Percentiles rank a stretch among this genome's conserved stretches.
phyloP scores from a whole-genome alignment of 30 jellyfish, hydroid and myxozoan species.

The Hydractinia echinata region DNA sequence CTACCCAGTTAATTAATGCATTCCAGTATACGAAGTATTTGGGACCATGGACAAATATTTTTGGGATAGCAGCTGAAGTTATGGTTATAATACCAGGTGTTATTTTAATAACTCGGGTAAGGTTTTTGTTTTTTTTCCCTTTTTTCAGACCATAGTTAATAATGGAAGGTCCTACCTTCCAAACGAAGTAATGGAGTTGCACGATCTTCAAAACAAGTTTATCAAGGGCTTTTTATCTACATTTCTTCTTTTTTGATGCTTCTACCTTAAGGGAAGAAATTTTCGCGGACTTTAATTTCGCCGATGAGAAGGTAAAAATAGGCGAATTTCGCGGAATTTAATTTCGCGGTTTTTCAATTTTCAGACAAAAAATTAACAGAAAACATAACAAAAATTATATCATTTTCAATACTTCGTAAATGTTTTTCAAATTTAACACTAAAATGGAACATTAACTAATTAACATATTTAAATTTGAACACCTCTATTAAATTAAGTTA shows the following conservation, averaged over 20 bases:
- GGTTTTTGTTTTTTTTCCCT: too few relatives aligned
- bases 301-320: conserved; percentile 1
- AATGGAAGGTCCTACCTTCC: too few relatives aligned
- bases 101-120: too few relatives aligned
- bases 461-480: not conserved
- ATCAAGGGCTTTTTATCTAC: too few relatives aligned
- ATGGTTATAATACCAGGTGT: too few relatives aligned
- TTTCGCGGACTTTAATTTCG: not conserved
- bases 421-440: not conserved
- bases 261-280: not conserved
- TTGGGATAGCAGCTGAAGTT: too few relatives aligned
- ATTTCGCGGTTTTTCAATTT: not conserved
- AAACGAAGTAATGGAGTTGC: too few relatives aligned
- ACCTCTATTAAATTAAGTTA: not conserved
- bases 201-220: too few relatives aligned
- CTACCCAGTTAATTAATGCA: not conserved
- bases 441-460: not conserved
- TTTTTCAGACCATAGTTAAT: too few relatives aligned
- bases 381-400: not conserved
- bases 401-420: not conserved
- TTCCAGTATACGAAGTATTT: not conserved
- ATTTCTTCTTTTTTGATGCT: too few relatives aligned
- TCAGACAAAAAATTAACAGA: not conserved
- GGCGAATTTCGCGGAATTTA: conserved; percentile 8
- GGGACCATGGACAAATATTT: conserved; percentile 5